phyloP scores from a whole-genome alignment of 2,888 invertebrate genomes.

The Caenorhabditis plicata region DNA sequence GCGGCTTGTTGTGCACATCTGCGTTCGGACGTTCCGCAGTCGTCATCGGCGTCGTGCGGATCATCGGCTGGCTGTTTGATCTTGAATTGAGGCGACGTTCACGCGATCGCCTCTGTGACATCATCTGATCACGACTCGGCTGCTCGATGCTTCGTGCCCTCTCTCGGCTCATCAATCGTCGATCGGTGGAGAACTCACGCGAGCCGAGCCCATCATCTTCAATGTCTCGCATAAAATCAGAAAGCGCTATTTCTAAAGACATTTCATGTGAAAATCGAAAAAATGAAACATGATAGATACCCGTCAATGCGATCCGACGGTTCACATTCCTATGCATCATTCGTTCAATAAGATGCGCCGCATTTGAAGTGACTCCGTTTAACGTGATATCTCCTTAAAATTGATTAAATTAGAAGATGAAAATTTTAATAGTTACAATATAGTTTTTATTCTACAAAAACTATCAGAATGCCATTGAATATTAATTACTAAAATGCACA shows the following conservation, averaged over 20 bases:
- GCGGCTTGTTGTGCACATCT: no score
- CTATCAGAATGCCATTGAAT: not conserved
- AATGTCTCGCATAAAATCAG: slow-evolving; percentile 4
- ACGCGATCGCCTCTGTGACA: not conserved
- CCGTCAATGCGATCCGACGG: slow-evolving; percentile 10
- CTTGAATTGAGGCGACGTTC: not conserved
- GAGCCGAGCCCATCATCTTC: not conserved
- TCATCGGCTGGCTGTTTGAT: slow-evolving; percentile 3
- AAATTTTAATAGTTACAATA: no score
- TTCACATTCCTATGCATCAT: slow-evolving; percentile 26
- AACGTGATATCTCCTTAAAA: no score
- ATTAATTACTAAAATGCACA: no score
- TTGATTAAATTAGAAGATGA: no score
- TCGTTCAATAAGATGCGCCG: slow-evolving; percentile 17
- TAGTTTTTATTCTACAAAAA: not conserved
- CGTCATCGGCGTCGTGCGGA: no score
- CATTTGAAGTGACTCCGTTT: no score
- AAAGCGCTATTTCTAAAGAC: slow-evolving; percentile 1
- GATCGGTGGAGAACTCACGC: slow-evolving; percentile 3
- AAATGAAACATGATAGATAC: slow-evolving; percentile 74
- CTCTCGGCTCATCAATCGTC: not conserved
- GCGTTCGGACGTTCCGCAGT: not conserved
- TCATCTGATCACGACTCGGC: not conserved
- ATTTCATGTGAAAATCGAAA: no score
- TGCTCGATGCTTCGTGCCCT: not conserved